Percentiles rank a stretch among this genome's conserved stretches.
These are phyloP conservation scores for Pluvianellus socialis DNA, from an alignment of 2,113 vertebrate genomes.

Conservation along the genomic window DNA sequence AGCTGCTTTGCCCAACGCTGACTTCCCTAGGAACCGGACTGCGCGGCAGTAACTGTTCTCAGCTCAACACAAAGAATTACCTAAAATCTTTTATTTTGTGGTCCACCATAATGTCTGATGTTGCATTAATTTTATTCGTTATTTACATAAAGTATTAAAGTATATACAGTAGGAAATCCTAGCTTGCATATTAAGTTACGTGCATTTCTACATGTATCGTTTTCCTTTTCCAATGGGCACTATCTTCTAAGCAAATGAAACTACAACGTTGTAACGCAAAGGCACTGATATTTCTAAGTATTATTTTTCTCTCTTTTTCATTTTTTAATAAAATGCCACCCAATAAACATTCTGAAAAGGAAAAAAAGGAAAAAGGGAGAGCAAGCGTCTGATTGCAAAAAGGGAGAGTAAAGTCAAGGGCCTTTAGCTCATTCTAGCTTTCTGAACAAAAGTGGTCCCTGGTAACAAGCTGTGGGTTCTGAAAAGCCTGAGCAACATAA, in stretches of 20 bases:
- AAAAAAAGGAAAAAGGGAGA: background rate
- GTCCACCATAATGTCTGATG: background rate
- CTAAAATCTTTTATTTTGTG: background rate
- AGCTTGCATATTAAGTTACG: background rate
- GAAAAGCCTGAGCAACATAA: background rate
- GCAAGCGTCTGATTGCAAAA: background rate
- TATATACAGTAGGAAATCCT: background rate
- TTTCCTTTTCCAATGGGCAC: background rate
- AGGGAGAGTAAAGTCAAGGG: background rate
- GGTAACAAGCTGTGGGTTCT: background rate
- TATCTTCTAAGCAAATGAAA: background rate
- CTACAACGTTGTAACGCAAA: background rate
- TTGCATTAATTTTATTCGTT: background rate
- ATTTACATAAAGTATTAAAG: background rate
- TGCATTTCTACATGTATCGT: background rate
- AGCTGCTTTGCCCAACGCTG: background rate
- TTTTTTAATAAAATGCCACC: background rate
- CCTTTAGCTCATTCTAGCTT: background rate
- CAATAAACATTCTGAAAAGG: background rate
- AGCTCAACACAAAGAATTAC: background rate
- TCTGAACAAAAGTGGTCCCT: background rate
- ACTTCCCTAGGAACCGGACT: background rate
- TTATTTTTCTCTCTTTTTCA: background rate
- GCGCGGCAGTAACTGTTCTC: background rate
- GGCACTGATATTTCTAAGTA: background rate